These are phyloP conservation scores for Propithecus perrieri DNA, from an alignment of 2,797 vertebrate genomes.

Conservation along the genomic window DNA sequence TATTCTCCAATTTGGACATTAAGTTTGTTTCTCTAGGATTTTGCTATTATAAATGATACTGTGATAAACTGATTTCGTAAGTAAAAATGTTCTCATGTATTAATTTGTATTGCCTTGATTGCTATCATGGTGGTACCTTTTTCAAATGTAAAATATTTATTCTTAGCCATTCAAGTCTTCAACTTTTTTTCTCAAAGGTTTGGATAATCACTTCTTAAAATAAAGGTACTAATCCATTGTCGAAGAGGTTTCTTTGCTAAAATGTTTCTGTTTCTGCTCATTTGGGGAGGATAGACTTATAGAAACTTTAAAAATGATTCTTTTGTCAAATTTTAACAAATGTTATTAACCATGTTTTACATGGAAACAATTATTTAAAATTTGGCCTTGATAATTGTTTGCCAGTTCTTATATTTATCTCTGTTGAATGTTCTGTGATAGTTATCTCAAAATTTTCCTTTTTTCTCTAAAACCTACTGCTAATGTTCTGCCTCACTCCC, in stretches of 20 bases:
- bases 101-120: background rate
- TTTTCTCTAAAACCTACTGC: background rate
- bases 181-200: background rate
- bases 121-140: background rate
- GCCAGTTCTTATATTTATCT: background rate
- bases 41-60: background rate
- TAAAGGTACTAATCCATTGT: background rate
- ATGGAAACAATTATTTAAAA: slow-evolving; percentile 9
- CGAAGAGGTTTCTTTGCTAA: background rate
- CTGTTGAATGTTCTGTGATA: background rate
- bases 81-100: background rate
- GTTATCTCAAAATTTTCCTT: background rate
- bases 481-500: background rate
- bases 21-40: background rate
- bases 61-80: background rate
- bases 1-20: background rate
- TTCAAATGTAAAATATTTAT: background rate
- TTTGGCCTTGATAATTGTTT: background rate
- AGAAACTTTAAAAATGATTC: background rate
- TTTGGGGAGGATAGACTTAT: background rate
- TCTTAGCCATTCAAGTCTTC: background rate
- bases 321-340: background rate
- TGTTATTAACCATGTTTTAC: background rate
- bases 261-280: slow-evolving; percentile 1
- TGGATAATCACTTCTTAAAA: background rate